Conservation (phyloP, 2,797 vertebrate genomes). For the Meriones psammophilus region DNA sequence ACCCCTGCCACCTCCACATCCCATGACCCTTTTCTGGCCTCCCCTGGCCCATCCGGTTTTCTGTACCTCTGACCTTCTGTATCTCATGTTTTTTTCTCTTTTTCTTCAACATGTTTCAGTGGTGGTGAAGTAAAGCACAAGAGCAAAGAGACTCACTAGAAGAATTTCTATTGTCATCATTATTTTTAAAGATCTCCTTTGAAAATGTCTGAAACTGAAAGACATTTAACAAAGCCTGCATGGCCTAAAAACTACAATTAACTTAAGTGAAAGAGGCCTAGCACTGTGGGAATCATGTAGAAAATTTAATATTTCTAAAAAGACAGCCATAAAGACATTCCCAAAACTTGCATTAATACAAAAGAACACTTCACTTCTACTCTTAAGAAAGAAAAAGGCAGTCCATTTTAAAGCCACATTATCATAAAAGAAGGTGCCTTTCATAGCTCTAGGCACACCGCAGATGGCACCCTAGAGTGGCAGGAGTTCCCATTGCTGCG, state of each 20-base stretch:
- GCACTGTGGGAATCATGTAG: neutral
- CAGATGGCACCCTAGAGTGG: no score
- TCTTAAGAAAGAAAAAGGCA: neutral
- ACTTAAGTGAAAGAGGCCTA: neutral
- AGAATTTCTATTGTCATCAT: neutral
- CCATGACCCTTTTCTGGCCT: neutral
- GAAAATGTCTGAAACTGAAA: slow-evolving; percentile 16
- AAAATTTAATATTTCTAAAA: neutral
- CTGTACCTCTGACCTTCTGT: neutral
- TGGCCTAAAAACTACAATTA: neutral
- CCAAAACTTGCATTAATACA: neutral
- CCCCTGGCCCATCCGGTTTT: neutral
- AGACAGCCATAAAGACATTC: neutral
- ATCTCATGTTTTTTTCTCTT: neutral
- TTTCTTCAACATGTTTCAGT: neutral
- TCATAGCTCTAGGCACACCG: neutral
- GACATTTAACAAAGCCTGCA: neutral
- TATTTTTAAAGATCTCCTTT: neutral
- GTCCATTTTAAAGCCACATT: neutral
- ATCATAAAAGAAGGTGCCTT: neutral
- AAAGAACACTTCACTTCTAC: slow-evolving; percentile 5
- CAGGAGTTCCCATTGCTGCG: neutral
- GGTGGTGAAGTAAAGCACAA: neutral
- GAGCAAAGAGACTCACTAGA: neutral
- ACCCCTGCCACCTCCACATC: accelerated